These are phyloP conservation scores for Pecten maximus DNA, from an alignment of 2,888 invertebrate genomes.

Conservation along the genomic window DNA sequence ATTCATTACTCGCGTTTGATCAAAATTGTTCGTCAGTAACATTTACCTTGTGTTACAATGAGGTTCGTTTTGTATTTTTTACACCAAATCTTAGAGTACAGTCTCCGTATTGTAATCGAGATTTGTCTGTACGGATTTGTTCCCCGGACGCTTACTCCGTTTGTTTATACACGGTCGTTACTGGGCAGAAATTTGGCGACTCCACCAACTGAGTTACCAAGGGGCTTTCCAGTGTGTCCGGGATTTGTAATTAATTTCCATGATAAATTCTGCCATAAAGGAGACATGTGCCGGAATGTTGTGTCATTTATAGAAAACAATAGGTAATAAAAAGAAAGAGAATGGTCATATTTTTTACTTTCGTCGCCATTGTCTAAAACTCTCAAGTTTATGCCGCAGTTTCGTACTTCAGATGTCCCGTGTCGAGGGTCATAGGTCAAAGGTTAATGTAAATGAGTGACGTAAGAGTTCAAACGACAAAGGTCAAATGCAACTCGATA, in stretches of 20 bases:
- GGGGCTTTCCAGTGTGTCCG: background rate
- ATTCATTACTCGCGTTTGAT: background rate
- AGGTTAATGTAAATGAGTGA: background rate
- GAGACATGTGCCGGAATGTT: background rate
- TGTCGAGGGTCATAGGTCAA: background rate
- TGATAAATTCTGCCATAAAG: conserved; percentile 17
- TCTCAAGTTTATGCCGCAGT: background rate
- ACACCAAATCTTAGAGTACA: background rate
- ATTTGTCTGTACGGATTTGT: background rate
- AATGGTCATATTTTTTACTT: background rate
- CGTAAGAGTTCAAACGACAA: background rate
- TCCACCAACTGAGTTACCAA: background rate
- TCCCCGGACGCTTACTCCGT: background rate
- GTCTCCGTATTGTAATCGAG: background rate
- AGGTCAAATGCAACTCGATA: background rate
- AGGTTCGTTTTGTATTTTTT: background rate
- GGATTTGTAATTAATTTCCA: conserved; percentile 18
- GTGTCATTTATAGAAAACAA: conserved; percentile 21
- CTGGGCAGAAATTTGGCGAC: conserved; percentile 10
- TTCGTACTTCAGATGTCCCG: background rate
- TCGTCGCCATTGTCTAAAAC: conserved; percentile 18
- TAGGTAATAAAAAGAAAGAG: background rate
- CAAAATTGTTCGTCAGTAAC: background rate
- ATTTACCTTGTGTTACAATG: background rate
- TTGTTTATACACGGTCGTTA: background rate